A percentile compares a stretch with the other conserved stretches of the same genome.
Evolutionary conservation across 2,797 vertebrate genomes (phyloP).

Genomic region (Rhynchonycteris naso): DNA sequence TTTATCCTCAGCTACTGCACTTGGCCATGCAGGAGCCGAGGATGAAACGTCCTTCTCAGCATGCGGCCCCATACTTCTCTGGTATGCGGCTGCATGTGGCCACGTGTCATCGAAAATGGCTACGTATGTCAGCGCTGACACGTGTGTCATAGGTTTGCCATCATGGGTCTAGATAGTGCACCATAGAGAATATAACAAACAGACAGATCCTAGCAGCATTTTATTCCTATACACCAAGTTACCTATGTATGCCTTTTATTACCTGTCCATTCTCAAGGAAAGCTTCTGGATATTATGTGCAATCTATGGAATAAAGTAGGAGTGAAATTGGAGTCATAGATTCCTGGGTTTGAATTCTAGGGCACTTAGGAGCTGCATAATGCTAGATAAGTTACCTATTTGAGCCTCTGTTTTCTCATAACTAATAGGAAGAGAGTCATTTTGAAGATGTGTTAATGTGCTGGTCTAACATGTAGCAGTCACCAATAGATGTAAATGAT

Average conservation of each 20-base stretch:
- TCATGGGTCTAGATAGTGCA: neutral
- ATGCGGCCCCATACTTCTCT: too few relatives aligned
- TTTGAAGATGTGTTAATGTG: neutral
- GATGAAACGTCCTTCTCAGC: too few relatives aligned
- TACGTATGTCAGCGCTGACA: too few relatives aligned
- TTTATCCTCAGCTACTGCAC: too few relatives aligned
- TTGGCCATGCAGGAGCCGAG: too few relatives aligned
- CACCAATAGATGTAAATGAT: neutral
- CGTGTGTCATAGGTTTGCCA: too few relatives aligned
- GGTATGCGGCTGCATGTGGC: too few relatives aligned
- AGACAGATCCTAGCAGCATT: neutral
- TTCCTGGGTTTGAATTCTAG: neutral
- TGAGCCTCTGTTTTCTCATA: neutral
- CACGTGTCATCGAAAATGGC: too few relatives aligned
- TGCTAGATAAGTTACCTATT: neutral
- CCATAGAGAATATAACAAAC: neutral
- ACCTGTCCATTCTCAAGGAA: neutral
- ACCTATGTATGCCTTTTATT: neutral
- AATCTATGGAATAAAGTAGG: neutral
- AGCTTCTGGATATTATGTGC: neutral
- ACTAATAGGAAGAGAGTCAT: neutral
- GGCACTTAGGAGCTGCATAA: neutral
- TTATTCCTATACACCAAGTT: neutral
- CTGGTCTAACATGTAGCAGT: neutral
- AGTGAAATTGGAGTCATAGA: neutral